Evolutionary conservation across 2,113 vertebrate species (phyloP), one percentile per base, ranked within the genome.

Genomic region (Poecile atricapillus): DNA sequence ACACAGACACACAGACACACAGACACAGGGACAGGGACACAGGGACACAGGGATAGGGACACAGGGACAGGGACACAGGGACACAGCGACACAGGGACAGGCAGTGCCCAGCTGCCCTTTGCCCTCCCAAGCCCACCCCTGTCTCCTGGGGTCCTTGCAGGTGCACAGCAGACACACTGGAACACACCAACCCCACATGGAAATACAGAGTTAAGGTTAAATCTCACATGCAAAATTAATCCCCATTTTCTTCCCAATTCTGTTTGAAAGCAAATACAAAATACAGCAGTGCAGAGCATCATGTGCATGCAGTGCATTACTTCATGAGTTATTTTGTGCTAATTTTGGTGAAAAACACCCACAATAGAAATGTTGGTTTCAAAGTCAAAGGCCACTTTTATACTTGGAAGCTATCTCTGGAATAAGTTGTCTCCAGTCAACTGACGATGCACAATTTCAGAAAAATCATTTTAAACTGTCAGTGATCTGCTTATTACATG

Each of bases 381-480:
- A 81, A 79, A 80, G 39, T 37, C 52, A 87, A 64, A 22, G 19
- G 31, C 7, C 39, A 39, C 31, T 88, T 76, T 83, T n/a, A 81
- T 18, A 55, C 7, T 37, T 47, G 37, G 33, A 80, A 91, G 52
- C 77, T 94, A 83, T 71, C 5, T 41, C 35, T 65, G 76, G 59
- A 96, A 69, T 84, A 83, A 93, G 83, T 58, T 28, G 13, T 79
- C 65, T 82, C 49, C 74, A 93, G 68, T 83, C 73, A 93, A 82
- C 16, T 71, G 74, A 92, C 1, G 31, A 73, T 17, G 33, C 59
- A 95, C 12, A 41, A 39, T 84, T 83, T 83, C 58, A 87, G 67
- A 55, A 83, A 92, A 81, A 89, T 18, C 71, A 69, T 90, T 93
- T 90, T 91, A 92, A 95, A 68, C 63, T 91, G 69, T 25, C 89